Conservation (phyloP, 2,113 vertebrate species). For the Limanda limanda region DNA sequence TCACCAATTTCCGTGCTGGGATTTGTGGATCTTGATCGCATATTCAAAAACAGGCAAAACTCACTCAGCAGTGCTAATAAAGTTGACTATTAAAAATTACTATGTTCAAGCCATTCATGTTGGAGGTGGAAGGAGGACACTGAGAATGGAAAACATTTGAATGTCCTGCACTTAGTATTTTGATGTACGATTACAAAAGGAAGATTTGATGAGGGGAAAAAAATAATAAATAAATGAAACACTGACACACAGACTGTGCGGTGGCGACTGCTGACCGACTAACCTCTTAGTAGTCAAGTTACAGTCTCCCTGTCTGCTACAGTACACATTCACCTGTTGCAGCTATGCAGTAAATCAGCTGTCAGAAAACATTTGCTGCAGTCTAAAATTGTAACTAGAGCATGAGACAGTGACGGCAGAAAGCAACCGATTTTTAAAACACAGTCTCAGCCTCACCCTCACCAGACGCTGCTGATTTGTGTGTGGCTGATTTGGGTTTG, state of each 20-base stretch:
- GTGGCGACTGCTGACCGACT: slow-evolving; percentile 45
- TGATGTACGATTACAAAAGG: neutral
- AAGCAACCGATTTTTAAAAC: slow-evolving; percentile 10
- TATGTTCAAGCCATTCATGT: no score
- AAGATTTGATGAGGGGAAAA: neutral
- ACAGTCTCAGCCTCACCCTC: neutral
- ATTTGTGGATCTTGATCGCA: no score
- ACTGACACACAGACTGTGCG: neutral
- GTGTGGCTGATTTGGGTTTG: neutral
- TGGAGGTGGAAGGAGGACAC: no score
- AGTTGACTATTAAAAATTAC: no score
- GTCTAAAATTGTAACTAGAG: slow-evolving; percentile 50
- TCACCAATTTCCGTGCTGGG: no score
- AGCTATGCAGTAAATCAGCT: slow-evolving; percentile 46
- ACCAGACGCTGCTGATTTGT: neutral
- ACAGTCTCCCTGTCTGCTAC: slow-evolving; percentile 29
- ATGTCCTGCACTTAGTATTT: neutral
- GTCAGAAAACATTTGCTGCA: slow-evolving; percentile 52
- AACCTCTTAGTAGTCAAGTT: slow-evolving; percentile 42
- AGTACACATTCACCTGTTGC: slow-evolving; percentile 48
- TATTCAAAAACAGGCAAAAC: no score
- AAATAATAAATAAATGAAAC: neutral
- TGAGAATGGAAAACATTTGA: neutral
- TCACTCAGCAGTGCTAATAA: no score
- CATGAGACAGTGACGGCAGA: slow-evolving; percentile 18